phyloP scores from a whole-genome alignment of 1,140 invertebrate species.

The Melitaea cinxia region DNA sequence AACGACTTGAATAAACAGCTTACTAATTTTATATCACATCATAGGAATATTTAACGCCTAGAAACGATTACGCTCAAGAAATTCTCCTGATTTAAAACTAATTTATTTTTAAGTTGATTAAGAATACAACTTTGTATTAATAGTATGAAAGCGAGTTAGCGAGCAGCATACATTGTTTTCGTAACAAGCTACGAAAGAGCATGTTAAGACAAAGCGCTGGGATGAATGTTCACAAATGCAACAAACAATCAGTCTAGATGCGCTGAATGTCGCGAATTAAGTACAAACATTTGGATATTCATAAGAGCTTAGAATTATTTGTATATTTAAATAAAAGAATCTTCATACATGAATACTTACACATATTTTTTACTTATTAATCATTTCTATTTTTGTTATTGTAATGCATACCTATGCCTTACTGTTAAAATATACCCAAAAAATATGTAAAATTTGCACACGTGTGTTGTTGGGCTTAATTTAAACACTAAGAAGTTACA shows the following conservation, averaged over 20 bases:
- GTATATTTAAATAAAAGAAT: neutral
- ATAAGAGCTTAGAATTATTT: conserved; percentile 9
- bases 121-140: conserved; percentile 4
- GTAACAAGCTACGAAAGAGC: conserved; percentile 31
- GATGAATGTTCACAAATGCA: conserved; percentile 28
- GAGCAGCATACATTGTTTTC: conserved; percentile 16
- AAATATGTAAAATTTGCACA: too few species aligned
- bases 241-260: conserved; percentile 34
- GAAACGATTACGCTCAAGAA: too few species aligned
- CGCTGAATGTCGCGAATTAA: conserved; percentile 24
- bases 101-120: neutral
- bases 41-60: too few species aligned
- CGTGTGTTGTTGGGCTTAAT: too few species aligned
- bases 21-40: too few species aligned
- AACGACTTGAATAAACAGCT: too few species aligned
- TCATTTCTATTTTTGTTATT: too few species aligned
- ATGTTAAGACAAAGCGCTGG: conserved; percentile 27
- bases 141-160: conserved; percentile 13
- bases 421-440: too few species aligned
- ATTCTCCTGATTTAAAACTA: neutral
- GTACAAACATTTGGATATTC: conserved; percentile 23
- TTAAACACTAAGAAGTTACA: too few species aligned
- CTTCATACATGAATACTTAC: too few species aligned
- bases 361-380: too few species aligned
- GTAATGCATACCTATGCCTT: too few species aligned